phyloP scores from a whole-genome alignment of 1,140 invertebrate species.

The Drosophila kohkoa region DNA sequence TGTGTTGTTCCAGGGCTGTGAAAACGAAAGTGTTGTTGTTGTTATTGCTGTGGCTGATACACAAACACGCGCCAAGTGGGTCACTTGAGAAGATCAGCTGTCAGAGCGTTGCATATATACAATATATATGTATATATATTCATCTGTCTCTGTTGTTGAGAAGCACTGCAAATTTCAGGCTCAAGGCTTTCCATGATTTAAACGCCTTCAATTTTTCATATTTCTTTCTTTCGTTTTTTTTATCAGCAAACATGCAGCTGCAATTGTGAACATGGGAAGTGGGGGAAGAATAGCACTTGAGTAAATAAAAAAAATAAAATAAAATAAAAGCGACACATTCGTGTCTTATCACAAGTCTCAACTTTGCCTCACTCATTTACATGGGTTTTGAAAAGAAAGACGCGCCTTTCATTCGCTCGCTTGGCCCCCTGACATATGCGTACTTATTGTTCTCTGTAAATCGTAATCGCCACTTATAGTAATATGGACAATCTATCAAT shows the following conservation, averaged over 20 bases:
- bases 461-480: slow-evolving; percentile 30
- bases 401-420: slow-evolving; percentile 58
- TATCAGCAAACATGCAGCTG: slow-evolving; percentile 38
- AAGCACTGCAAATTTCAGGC: slow-evolving; percentile 62
- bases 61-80: slow-evolving; percentile 68
- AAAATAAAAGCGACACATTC: no score
- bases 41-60: slow-evolving; percentile 43
- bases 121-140: slow-evolving; percentile 12
- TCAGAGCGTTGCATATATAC: slow-evolving; percentile 33
- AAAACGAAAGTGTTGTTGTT: slow-evolving; percentile 73
- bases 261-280: neutral
- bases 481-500: slow-evolving; percentile 47
- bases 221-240: slow-evolving; percentile 10
- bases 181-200: slow-evolving; percentile 57
- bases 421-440: slow-evolving; percentile 18
- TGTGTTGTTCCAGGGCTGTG: slow-evolving; percentile 65
- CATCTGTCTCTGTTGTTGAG: slow-evolving; percentile 10
- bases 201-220: slow-evolving; percentile 9
- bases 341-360: slow-evolving; percentile 61
- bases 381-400: slow-evolving; percentile 56
- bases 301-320: slow-evolving; percentile 46
- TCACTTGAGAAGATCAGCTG: slow-evolving; percentile 81
- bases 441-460: slow-evolving; percentile 4
- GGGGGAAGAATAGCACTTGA: slow-evolving; percentile 40
- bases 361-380: slow-evolving; percentile 70